Evolutionary conservation across 2,888 invertebrate genomes (phyloP).

Genomic region (Agonopterix arenella): DNA sequence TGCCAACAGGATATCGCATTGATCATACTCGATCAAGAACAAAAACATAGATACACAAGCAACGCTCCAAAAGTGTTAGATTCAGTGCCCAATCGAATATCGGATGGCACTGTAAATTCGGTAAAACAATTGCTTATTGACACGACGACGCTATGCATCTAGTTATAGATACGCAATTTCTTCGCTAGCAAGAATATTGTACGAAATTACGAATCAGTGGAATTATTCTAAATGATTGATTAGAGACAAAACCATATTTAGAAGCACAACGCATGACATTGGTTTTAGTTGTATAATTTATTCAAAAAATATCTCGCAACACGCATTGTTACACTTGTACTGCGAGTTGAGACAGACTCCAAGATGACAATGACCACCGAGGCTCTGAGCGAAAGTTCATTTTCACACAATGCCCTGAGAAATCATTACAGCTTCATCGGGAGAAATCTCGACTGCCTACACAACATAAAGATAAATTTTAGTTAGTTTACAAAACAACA

Average conservation of each 20-base stretch:
- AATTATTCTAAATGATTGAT: background rate
- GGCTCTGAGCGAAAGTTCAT: constrained; percentile 49
- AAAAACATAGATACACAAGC: no score
- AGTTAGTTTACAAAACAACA: no score
- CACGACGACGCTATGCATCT: no score
- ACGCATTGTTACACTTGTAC: constrained; percentile 12
- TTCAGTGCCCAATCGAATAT: no score
- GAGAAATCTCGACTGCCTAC: constrained; percentile 36
- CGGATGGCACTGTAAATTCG: no score
- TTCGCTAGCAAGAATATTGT: no score
- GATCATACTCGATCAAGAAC: no score
- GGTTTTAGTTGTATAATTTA: constrained; percentile 28
- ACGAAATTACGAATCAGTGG: no score
- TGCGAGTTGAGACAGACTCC: constrained; percentile 3
- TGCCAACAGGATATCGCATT: no score
- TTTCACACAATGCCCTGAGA: constrained; percentile 44
- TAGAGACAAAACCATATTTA: background rate
- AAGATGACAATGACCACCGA: constrained; percentile 31
- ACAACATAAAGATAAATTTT: constrained; percentile 4
- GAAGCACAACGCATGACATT: constrained; percentile 10
- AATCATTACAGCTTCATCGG: constrained; percentile 37
- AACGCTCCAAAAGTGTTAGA: no score
- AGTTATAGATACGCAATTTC: no score
- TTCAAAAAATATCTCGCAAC: constrained; percentile 30
- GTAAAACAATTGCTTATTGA: no score